Evolutionary conservation across 2,797 vertebrate species (phyloP).

Genomic region (Lophius americanus): DNA sequence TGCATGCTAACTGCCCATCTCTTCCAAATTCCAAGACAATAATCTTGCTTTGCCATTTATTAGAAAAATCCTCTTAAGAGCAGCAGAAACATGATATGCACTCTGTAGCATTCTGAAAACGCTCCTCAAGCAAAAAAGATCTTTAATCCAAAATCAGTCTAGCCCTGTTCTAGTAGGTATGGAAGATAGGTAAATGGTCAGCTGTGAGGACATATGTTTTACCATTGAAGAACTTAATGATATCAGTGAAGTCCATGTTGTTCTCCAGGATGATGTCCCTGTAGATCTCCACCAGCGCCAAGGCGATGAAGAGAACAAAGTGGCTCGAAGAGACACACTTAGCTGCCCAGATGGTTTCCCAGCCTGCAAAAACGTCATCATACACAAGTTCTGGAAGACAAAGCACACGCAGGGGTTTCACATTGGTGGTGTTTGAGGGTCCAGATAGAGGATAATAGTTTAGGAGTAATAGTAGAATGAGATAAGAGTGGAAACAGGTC

Average conservation of each 20-base stretch:
- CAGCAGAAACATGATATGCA: too few species aligned
- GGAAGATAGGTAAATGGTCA: background rate
- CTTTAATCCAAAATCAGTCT: background rate
- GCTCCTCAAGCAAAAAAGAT: background rate
- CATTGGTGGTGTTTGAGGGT: background rate
- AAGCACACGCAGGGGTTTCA: conserved; percentile 4
- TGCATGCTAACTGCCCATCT: too few species aligned
- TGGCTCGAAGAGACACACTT: conserved; percentile 91
- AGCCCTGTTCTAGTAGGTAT: background rate
- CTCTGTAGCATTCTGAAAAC: background rate
- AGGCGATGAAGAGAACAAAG: conserved; percentile 96
- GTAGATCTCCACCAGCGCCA: conserved; percentile 96
- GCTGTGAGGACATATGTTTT: conserved; percentile 36
- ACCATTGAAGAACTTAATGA: conserved; percentile 99
- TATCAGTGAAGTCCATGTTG: conserved; percentile 99
- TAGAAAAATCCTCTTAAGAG: too few species aligned
- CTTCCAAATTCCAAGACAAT: too few species aligned
- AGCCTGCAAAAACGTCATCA: conserved; percentile 95
- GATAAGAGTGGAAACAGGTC: conserved; percentile 13
- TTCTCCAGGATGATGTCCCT: conserved; percentile 98
- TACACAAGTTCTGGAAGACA: conserved; percentile 90
- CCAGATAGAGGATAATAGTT: conserved; percentile 10
- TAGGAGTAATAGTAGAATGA: background rate
- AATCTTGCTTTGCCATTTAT: too few species aligned
- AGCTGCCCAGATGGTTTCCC: conserved; percentile 99